A percentile compares a stretch with the other conserved stretches of the same genome.
Evolutionary conservation across 2,113 vertebrate genomes (phyloP).

Genomic region (Panthera tigris): DNA sequence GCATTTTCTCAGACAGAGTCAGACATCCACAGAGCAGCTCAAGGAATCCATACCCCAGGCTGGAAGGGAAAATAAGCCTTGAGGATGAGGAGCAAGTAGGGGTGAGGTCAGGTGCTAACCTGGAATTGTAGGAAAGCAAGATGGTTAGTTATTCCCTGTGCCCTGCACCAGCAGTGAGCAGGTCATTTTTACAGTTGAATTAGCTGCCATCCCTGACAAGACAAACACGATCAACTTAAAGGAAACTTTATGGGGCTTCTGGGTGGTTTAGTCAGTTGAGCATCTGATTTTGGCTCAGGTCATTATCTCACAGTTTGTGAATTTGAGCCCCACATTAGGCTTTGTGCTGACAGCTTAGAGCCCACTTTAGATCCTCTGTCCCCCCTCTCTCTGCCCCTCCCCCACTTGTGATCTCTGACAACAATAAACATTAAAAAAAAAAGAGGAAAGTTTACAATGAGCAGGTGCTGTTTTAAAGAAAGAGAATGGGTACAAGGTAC

Average conservation of each 20-base stretch:
- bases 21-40: not conserved
- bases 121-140: not conserved
- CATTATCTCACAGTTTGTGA: too few species aligned
- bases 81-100: fast-evolving
- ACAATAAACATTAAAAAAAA: too few species aligned
- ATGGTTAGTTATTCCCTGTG: not conserved
- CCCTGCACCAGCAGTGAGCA: not conserved
- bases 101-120: not conserved
- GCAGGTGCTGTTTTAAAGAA: not conserved
- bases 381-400: too few species aligned
- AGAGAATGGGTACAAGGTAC: not conserved
- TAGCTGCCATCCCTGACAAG: not conserved
- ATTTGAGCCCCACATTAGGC: too few species aligned
- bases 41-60: not conserved
- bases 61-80: not conserved
- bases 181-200: not conserved
- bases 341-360: too few species aligned
- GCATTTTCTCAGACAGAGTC: not conserved
- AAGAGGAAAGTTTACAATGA: not conserved
- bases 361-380: too few species aligned
- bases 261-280: too few species aligned
- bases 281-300: too few species aligned
- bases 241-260: not conserved
- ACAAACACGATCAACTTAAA: not conserved
- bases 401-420: too few species aligned